phyloP scores from a whole-genome alignment of 2,797 vertebrate genomes.

The Gymnocypris eckloni region DNA sequence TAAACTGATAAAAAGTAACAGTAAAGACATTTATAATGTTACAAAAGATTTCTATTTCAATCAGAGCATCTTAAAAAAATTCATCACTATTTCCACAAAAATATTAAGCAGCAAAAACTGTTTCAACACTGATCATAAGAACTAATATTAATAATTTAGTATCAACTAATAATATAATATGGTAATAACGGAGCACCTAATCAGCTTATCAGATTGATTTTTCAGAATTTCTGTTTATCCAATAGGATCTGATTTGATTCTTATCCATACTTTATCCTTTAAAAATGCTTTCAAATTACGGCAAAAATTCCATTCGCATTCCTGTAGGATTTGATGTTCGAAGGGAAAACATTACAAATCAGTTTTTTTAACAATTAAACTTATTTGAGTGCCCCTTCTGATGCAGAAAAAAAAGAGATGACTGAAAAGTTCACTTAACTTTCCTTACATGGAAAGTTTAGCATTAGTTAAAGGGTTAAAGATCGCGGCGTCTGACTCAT shows the following conservation, averaged over 20 bases:
- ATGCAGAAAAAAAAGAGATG: neutral
- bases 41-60: neutral
- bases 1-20: neutral
- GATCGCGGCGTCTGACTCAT: neutral
- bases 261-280: neutral
- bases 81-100: neutral
- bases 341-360: neutral
- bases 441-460: neutral
- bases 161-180: neutral
- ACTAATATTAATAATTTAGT: neutral
- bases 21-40: neutral
- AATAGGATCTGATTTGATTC: neutral
- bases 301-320: neutral
- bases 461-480: conserved; percentile 46
- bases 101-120: neutral
- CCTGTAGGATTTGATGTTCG: neutral
- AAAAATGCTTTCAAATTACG: neutral
- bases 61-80: neutral
- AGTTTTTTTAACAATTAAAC: neutral
- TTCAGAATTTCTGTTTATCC: neutral
- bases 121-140: conserved; percentile 1
- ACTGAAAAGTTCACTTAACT: conserved; percentile 4
- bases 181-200: neutral
- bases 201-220: neutral
- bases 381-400: neutral